Evolutionary conservation across 2,888 invertebrate species (phyloP).

Genomic region (Thecocarcelia acutangulata): DNA sequence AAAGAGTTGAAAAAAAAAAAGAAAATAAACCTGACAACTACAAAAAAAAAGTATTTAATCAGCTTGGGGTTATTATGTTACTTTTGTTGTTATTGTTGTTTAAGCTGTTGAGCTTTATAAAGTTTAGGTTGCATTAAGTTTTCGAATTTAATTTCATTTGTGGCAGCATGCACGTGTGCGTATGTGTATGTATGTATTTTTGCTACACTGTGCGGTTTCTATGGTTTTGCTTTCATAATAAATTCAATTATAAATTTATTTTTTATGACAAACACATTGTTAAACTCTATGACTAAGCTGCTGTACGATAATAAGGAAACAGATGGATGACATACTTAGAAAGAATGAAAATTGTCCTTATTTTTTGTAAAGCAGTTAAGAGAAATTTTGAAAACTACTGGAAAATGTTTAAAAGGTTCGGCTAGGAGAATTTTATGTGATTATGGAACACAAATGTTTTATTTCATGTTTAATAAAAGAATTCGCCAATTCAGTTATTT

Average conservation of each 20-base stretch:
- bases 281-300: constrained; percentile 14
- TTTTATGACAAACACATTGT: constrained; percentile 39
- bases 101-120: constrained; percentile 18
- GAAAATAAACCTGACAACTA: constrained; percentile 14
- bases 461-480: no score
- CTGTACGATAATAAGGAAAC: constrained; percentile 9
- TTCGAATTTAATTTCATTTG: constrained; percentile 60
- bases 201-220: constrained; percentile 21
- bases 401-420: neutral
- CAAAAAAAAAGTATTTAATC: constrained; percentile 15
- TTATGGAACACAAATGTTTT: no score
- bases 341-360: neutral
- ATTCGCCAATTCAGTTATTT: no score
- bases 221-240: constrained; percentile 53
- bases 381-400: neutral
- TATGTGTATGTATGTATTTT: neutral
- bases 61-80: constrained; percentile 26
- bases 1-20: constrained; percentile 23
- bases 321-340: constrained; percentile 24
- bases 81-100: constrained; percentile 23
- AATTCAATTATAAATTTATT: constrained; percentile 64
- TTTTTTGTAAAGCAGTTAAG: neutral
- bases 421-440: neutral
- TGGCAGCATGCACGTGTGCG: neutral
- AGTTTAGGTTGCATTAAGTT: constrained; percentile 57